Evolutionary conservation across 2,113 vertebrate species (phyloP).

Genomic region (Tragulus kanchil): DNA sequence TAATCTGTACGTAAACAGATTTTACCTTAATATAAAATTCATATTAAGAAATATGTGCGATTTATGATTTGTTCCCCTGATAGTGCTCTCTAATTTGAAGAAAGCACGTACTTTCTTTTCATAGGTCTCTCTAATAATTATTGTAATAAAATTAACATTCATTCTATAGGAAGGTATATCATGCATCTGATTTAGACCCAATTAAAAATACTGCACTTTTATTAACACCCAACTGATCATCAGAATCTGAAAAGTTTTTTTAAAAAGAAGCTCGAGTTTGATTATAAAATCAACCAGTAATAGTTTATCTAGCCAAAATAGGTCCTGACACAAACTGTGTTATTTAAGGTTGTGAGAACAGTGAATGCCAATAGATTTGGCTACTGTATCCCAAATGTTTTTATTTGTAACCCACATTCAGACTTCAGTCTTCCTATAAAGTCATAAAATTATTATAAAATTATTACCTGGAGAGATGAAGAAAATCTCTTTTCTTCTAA

Average conservation of each 20-base stretch:
- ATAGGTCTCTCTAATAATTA: not conserved
- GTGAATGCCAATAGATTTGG: not conserved
- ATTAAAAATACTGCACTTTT: not conserved
- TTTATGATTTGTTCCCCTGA: slow-evolving; percentile 65
- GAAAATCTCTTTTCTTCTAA: not conserved
- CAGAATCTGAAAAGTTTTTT: not conserved
- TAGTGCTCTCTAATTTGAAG: slow-evolving; percentile 55
- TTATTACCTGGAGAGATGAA: slow-evolving; percentile 11
- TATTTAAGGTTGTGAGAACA: not conserved
- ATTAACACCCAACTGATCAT: not conserved
- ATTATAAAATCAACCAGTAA: slow-evolving; percentile 14
- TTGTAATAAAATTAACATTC: not conserved
- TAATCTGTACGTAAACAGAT: slow-evolving; percentile 66
- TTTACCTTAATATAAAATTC: slow-evolving; percentile 52
- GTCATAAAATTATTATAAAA: slow-evolving; percentile 44
- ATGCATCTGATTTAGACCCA: not conserved
- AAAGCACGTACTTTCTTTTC: slow-evolving; percentile 18
- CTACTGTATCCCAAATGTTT: not conserved
- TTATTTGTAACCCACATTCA: not conserved
- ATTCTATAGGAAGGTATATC: not conserved
- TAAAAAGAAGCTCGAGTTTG: not conserved
- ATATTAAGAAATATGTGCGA: slow-evolving; percentile 72
- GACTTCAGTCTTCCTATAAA: not conserved
- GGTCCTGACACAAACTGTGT: not conserved
- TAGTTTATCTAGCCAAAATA: not conserved